Base-by-base conservation (phyloP, 1,140 invertebrate genomes). In the Drusus annulatus region DNA sequence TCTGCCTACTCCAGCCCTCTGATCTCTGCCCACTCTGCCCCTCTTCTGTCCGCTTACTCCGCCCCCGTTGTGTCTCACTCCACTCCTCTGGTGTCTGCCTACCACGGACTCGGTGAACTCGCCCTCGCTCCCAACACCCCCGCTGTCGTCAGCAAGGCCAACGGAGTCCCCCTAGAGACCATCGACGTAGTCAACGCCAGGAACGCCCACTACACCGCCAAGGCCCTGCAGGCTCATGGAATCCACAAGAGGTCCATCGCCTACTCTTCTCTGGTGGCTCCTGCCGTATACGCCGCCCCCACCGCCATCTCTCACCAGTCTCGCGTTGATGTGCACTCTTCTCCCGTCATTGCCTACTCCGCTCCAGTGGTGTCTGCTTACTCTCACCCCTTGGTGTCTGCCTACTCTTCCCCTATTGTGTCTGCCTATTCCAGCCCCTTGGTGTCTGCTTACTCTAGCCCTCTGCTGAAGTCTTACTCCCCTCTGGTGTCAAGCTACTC, bases 151-250 rank as follows among this genome's bases (percentile, higher is more conserved):
- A 36, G 73, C 28, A 50, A 65, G 50, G 63, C 71, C 25, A 52
- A 45, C 28, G 82, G 79, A 71, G 21, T 88, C n/a, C 88, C 77
- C 71, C 6, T 84, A 62, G 82, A 88, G 85, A 86, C 87, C 87
- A 81, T 71, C 58, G 76, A 81, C 10, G 74, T 90, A 0, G 88
- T 90, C 62, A 87, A 90, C 19, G 90, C 90, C 36, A 84, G 88
- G 73, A 86, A 88, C 74, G 88, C 88, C n/a, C 86, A 88, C 83
- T 85, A 84, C 76, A 85, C 85, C 58, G 85, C 86, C 31, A 88
- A 87, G 81, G 85, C 86, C n/a, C 78, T 88, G 10, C 77, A 78
- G 21, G 79, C 84, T 25, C 85, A 82, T 69, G 78, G 83, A 74
- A 83, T 85, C 77, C 86, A 88, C 81, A 77, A 86, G 25, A 84